These are phyloP conservation scores for Tolmerus cingulatus DNA, from an alignment of 2,888 invertebrate species.

Conservation along the genomic window DNA sequence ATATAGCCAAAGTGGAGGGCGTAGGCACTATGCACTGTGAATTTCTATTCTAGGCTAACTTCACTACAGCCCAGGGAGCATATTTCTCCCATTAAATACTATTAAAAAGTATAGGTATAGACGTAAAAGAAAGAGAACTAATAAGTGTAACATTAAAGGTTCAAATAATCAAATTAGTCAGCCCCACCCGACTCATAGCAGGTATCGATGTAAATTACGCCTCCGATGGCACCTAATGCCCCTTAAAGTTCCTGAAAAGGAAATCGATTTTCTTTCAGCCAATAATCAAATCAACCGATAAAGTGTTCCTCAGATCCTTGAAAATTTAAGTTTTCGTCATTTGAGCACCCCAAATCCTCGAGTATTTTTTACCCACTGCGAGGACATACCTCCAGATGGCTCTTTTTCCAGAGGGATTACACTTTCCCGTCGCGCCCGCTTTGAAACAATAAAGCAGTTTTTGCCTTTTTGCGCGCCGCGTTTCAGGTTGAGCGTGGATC, in stretches of 20 bases:
- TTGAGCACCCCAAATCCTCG: neutral
- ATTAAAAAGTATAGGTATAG: neutral
- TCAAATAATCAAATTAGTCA: neutral
- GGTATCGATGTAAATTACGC: neutral
- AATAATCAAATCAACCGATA: conserved; percentile 43
- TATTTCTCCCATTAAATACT: neutral
- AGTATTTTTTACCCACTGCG: neutral
- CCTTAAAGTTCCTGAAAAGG: neutral
- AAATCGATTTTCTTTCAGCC: conserved; percentile 42
- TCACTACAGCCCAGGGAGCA: neutral
- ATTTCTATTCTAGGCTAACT: neutral
- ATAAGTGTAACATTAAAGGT: neutral
- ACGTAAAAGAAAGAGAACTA: neutral
- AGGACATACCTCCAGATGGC: conserved; percentile 32
- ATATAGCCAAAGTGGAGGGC: neutral
- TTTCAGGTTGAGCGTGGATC: neutral
- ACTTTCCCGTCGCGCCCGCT: neutral
- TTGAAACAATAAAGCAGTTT: conserved; percentile 32
- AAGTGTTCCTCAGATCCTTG: neutral
- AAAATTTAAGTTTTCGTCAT: conserved; percentile 16
- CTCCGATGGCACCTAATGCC: neutral
- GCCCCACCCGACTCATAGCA: neutral
- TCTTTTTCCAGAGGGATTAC: conserved; percentile 42
- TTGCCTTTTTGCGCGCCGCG: conserved; percentile 14
- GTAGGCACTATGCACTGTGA: neutral